Conservation (phyloP, 1,140 invertebrate genomes). For the Brachionus manjavacas region DNA sequence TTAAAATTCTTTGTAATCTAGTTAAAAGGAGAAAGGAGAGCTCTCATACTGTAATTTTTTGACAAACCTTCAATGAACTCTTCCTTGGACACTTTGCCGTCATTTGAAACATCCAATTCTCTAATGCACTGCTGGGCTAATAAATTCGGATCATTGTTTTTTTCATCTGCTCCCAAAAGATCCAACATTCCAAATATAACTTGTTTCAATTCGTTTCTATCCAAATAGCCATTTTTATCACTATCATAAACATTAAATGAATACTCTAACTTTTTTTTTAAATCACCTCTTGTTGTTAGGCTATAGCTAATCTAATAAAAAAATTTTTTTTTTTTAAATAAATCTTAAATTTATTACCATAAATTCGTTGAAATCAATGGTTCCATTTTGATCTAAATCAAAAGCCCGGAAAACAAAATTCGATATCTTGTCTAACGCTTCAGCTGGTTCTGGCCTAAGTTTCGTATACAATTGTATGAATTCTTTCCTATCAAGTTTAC, state of each 20-base stretch:
- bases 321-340: not conserved
- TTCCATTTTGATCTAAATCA: slow-evolving; percentile 24
- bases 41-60: slow-evolving; percentile 15
- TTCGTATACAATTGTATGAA: not conserved
- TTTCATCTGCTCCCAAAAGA: slow-evolving; percentile 34
- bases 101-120: not conserved
- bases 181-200: slow-evolving; percentile 31
- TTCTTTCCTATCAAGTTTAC: not conserved
- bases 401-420: slow-evolving; percentile 27
- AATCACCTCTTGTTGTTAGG: slow-evolving; percentile 27
- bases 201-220: not conserved
- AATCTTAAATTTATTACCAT: not conserved
- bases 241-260: slow-evolving; percentile 25
- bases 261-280: slow-evolving; percentile 22
- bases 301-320: slow-evolving; percentile 22
- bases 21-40: slow-evolving; percentile 20
- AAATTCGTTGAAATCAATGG: slow-evolving; percentile 33
- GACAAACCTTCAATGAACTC: slow-evolving; percentile 39
- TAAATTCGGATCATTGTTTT: not conserved
- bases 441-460: not conserved
- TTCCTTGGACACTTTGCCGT: slow-evolving; percentile 25
- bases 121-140: slow-evolving; percentile 28
- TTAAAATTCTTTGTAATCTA: not conserved
- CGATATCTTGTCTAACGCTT: not conserved
- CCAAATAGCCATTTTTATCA: slow-evolving; percentile 22